Conservation (phyloP, 2,888 invertebrate species). For the Odontothrips loti region DNA sequence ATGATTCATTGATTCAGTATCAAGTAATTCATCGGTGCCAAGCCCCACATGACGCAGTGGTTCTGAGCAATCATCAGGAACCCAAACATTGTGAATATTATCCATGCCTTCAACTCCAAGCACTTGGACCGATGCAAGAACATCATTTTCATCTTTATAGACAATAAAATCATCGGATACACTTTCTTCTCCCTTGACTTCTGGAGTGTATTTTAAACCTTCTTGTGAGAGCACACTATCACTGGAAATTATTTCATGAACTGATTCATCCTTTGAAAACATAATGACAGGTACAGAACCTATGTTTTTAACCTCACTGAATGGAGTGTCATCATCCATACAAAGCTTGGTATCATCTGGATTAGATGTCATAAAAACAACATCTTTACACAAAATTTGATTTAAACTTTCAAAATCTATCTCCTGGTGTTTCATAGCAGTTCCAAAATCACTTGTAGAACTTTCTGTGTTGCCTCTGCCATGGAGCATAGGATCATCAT, state of each 20-base stretch:
- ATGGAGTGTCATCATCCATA: not conserved
- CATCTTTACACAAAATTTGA: constrained; percentile 8
- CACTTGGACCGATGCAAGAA: not conserved
- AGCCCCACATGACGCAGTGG: not conserved
- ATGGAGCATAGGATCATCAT: not conserved
- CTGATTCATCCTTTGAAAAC: not conserved
- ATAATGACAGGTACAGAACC: not conserved
- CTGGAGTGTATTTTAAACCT: not conserved
- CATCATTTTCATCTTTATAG: not conserved
- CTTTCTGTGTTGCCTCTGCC: not conserved
- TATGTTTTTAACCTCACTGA: not conserved
- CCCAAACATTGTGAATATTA: not conserved
- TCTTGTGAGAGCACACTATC: not conserved
- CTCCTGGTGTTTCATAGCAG: constrained; percentile 3
- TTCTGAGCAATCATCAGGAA: not conserved
- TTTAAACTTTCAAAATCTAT: constrained; percentile 3
- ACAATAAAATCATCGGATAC: not conserved
- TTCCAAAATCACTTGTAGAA: not conserved
- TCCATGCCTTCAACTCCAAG: not conserved
- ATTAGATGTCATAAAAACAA: not conserved
- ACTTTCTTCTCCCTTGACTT: not conserved
- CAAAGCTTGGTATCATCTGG: not conserved
- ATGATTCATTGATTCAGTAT: not conserved
- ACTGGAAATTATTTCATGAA: not conserved
- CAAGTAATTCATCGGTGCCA: not conserved